Conservation (phyloP, 2,113 vertebrate genomes). For the Corythoichthys haematopterus region DNA sequence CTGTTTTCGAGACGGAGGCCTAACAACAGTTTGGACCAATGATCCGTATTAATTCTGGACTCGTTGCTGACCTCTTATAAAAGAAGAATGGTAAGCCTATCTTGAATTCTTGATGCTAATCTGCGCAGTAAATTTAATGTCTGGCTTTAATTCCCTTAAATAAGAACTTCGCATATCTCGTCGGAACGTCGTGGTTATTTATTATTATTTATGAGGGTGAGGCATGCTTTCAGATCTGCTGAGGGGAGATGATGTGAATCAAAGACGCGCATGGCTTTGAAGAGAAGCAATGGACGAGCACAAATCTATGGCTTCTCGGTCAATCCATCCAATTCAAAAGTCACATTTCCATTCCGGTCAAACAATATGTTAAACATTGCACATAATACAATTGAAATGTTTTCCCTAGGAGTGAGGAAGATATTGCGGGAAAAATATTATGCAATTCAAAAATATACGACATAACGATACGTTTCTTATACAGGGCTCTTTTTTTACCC, state of each 20-base stretch:
- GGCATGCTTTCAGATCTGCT: constrained; percentile 20
- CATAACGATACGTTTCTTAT: neutral
- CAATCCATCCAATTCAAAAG: neutral
- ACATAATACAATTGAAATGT: no score
- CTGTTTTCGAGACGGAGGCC: neutral
- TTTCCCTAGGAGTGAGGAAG: neutral
- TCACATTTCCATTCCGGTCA: neutral
- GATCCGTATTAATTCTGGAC: constrained; percentile 23
- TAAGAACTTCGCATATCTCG: constrained; percentile 33
- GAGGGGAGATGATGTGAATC: constrained; percentile 19
- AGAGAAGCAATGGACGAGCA: constrained; percentile 5
- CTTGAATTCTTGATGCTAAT: constrained; percentile 22
- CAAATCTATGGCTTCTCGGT: no score
- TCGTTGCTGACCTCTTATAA: constrained; percentile 40
- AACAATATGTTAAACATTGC: no score
- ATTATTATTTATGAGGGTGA: constrained; percentile 38
- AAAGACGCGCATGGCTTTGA: neutral
- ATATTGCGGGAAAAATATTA: neutral
- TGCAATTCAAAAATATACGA: neutral
- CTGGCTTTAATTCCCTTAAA: constrained; percentile 53
- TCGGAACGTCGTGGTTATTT: constrained; percentile 8
- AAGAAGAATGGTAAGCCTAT: constrained; percentile 35
- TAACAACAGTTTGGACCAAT: constrained; percentile 9
- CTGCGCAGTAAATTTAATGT: constrained; percentile 34
- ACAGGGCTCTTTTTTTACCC: neutral